Conservation (phyloP, 2,113 vertebrate genomes). For the Micronisus gabar region DNA sequence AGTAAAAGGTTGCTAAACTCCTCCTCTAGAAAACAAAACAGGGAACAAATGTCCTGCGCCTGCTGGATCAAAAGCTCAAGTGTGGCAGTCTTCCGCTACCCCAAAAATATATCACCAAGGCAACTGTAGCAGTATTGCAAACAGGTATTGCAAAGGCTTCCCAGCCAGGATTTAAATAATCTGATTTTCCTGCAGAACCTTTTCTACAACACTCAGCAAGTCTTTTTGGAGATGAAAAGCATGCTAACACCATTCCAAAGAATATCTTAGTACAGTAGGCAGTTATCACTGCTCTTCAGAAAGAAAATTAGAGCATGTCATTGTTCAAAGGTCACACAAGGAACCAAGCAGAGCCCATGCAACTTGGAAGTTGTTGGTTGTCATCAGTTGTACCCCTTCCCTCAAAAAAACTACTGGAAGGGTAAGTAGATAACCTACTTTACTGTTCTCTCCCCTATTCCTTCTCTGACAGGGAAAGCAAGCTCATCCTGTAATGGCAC, state of each 20-base stretch:
- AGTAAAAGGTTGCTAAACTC: constrained; percentile 54
- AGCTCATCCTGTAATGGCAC: neutral
- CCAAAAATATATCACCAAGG: constrained; percentile 48
- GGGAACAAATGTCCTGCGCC: constrained; percentile 19
- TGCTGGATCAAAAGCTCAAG: constrained; percentile 48
- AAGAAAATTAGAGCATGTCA: neutral
- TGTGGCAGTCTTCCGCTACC: constrained; percentile 1
- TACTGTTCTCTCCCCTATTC: neutral
- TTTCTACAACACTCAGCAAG: constrained; percentile 36
- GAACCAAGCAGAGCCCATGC: accelerated
- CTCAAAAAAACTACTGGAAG: neutral
- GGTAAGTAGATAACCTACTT: neutral
- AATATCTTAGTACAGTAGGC: neutral
- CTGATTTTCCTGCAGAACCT: neutral
- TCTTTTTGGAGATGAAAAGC: constrained; percentile 22
- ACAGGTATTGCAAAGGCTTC: constrained; percentile 12
- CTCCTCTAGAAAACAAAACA: constrained; percentile 53
- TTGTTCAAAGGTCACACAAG: neutral
- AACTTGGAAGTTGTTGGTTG: neutral
- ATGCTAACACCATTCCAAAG: neutral
- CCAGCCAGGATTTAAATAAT: neutral
- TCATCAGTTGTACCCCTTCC: neutral
- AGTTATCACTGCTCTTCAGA: constrained; percentile 17
- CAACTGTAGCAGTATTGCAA: constrained; percentile 1
- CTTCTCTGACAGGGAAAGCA: neutral